Evolutionary conservation across 2,113 vertebrate genomes (phyloP), one percentile per base, ranked within the genome.

Genomic region (Seriola dumerili): DNA sequence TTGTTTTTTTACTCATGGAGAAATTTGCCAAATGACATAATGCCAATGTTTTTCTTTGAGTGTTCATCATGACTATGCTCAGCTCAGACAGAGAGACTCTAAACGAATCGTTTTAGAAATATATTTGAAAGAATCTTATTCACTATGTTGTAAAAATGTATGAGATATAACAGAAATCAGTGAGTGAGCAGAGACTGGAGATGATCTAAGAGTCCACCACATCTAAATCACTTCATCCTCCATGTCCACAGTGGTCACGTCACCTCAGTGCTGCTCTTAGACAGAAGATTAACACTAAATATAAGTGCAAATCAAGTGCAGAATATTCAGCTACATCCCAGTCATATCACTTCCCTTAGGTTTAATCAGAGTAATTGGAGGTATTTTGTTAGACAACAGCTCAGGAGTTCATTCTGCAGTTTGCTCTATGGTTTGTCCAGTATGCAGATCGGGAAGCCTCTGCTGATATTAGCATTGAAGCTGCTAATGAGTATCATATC

Each of bases 11-110:
- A 73, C 67, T 77, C 80, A 10, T 74, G 86, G 75, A 89, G 52
- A 84, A 76, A 86, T 66, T 92, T 92, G 92, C 94, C 94, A 95
- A 95, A 94, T 90, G 90, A 93, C 85, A 72, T 72, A 42, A 93
- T 89, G 90, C 91, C 86, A 91, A 92, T 90, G 81, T 92, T 87
- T 91, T 84, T 48, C 7, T 87, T 84, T 74, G 74, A 78, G 58
- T 88, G 67, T 85, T 63, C 80, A 72, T 69, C 57, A n/a, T n/a
- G 54, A 86, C 66, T 68, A 25, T 71, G 38, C 40, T 75, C 32
- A 44, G 72, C 68, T 63, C 19, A 61, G 74, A 72, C 44, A 14
- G 48, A 82, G 50, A 23, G 36, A 32, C 32, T 57, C 59, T 65
- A 67, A 40, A 42, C 17, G 34, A 34, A 36, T 84, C 42, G 34